phyloP scores from a whole-genome alignment of 2,888 invertebrate species.

The Amblyjoppa proteus region DNA sequence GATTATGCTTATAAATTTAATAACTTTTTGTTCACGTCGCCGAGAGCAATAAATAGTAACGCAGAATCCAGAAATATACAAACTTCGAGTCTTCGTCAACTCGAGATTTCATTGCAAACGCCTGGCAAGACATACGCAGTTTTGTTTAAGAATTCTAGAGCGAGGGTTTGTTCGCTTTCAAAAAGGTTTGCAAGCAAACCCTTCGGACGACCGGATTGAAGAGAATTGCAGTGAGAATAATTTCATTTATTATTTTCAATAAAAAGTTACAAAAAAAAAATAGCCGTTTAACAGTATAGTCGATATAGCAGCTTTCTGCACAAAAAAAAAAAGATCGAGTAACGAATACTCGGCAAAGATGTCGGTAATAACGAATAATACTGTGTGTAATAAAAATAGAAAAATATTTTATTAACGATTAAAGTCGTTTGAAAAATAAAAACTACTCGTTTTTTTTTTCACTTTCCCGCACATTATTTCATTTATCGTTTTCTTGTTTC shows the following conservation, averaged over 20 bases:
- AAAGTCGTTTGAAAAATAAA: neutral
- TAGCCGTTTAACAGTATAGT: neutral
- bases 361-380: neutral
- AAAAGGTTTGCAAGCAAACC: no score
- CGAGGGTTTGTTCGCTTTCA: no score
- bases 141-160: no score
- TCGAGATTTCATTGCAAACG: no score
- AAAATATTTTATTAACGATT: constrained; percentile 17
- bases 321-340: no score
- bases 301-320: neutral
- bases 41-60: no score
- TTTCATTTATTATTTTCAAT: neutral
- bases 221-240: neutral
- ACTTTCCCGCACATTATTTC: neutral
- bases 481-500: neutral
- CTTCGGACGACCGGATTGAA: no score
- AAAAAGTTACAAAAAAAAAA: neutral
- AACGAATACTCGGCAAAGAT: neutral
- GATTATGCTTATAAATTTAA: no score
- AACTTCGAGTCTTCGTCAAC: no score
- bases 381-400: constrained; percentile 11
- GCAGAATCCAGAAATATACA: no score
- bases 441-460: neutral
- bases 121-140: no score
- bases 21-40: no score